Evolutionary conservation across 2,888 invertebrate species (phyloP), one percentile per base, ranked within the genome.

Genomic region (Syrista parreyssii): DNA sequence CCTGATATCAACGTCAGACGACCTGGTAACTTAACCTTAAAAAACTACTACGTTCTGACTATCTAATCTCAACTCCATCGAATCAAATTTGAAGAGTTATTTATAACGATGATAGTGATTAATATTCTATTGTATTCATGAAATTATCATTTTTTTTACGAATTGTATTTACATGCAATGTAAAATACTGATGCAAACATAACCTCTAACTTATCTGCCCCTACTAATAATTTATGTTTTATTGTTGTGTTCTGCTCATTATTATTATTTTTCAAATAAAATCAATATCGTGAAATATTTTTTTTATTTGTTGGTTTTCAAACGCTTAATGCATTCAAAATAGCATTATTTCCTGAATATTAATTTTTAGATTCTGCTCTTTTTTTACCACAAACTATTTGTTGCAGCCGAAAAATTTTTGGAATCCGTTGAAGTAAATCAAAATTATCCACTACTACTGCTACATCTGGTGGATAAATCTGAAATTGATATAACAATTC

Each of bases 371-470:
- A 23, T 40, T 12, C 55, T 72, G 68, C 75, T 73, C n/a, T 33
- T n/a, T 69, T 75, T 77, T 80, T 55, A 55, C 23, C 15, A 23
- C 23, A 15, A 55, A 55, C 55, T 55, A 55, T 81, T 82, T 85
- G 89, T 92, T 92, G 11, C 91, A 98, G 98, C 98, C 81, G 99
- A 99, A 91, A 97, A 97, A 88, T 97, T 97, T 91, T 92, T 99
- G 82, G 96, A 97, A 91, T 95, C 96, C 68, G 96, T 98, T 3
- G 98, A 98, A 92, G 93, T 94, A 1, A 98, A 98, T 90, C 96
- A 97, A 89, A 98, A 98, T 90, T 99, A 97, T 92, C 96, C 98
- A 0, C 93, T 98, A 30, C 92, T 98, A 35, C 92, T 99, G 75
- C 93, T 99, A 11, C 95, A 97, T 87, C 93, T 99, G 15, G 95